A percentile compares a stretch with the other conserved stretches of the same genome.
Conservation (phyloP, 2,113 vertebrate genomes). For the Jaculus jaculus region DNA sequence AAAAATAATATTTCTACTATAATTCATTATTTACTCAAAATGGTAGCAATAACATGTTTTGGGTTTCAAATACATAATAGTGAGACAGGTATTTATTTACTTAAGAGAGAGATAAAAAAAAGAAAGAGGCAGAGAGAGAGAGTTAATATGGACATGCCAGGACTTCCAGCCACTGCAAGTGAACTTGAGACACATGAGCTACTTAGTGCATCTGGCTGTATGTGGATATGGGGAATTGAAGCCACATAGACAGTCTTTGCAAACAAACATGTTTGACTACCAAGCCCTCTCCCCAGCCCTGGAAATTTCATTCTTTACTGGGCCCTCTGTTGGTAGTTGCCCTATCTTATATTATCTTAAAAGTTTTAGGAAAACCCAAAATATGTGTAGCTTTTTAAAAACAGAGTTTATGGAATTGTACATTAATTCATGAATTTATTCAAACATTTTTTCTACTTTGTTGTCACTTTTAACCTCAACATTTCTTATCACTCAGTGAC, state of each 20-base stretch:
- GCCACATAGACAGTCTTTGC: no score
- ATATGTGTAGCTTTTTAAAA: constrained; percentile 33
- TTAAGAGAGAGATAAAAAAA: no score
- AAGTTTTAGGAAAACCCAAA: constrained; percentile 1
- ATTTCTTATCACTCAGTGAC: background rate
- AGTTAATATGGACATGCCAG: no score
- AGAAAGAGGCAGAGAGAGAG: no score
- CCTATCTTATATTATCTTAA: constrained; percentile 31
- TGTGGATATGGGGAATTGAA: no score
- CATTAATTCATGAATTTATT: constrained; percentile 15
- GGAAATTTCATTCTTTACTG: background rate
- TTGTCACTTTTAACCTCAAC: background rate
- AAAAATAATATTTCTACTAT: background rate
- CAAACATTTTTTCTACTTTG: background rate
- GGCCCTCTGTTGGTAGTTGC: constrained; percentile 48
- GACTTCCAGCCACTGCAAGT: no score
- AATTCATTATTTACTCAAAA: constrained; percentile 36
- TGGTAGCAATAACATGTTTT: background rate
- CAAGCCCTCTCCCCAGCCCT: no score
- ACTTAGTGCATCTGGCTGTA: no score
- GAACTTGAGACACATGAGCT: no score
- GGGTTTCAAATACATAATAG: background rate
- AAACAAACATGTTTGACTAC: no score
- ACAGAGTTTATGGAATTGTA: background rate
- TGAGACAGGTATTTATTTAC: no score